phyloP scores from a whole-genome alignment of 1,140 invertebrate genomes.

The Epicauta chinensis region DNA sequence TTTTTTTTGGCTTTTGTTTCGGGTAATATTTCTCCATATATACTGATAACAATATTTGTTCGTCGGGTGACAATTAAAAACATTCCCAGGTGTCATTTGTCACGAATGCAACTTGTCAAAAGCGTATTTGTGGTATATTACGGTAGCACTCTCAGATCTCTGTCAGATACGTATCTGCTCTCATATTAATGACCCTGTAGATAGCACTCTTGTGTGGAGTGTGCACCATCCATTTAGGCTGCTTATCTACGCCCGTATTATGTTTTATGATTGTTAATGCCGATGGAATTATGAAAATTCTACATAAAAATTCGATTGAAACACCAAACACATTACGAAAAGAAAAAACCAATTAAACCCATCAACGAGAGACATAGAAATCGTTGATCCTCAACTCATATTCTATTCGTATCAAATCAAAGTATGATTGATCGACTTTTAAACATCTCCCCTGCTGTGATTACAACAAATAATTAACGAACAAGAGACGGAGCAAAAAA shows the following conservation, averaged over 20 bases:
- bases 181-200: constrained; percentile 25
- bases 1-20: too few relatives aligned
- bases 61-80: constrained; percentile 18
- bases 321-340: too few relatives aligned
- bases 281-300: not conserved
- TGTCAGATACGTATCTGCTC: constrained; percentile 23
- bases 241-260: constrained; percentile 12
- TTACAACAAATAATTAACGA: too few relatives aligned
- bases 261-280: constrained; percentile 16
- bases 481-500: too few relatives aligned
- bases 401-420: not conserved
- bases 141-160: constrained; percentile 21
- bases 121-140: not conserved
- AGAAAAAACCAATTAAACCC: too few relatives aligned
- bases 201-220: constrained; percentile 22
- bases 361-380: too few relatives aligned
- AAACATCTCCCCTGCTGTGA: not conserved
- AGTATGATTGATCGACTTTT: not conserved
- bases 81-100: constrained; percentile 18
- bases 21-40: too few relatives aligned
- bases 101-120: constrained; percentile 20
- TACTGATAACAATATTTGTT: not conserved
- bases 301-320: not conserved
- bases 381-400: not conserved
- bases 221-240: constrained; percentile 20